Conservation (phyloP, 2,888 invertebrate species). For the Lacanobia oleracea region DNA sequence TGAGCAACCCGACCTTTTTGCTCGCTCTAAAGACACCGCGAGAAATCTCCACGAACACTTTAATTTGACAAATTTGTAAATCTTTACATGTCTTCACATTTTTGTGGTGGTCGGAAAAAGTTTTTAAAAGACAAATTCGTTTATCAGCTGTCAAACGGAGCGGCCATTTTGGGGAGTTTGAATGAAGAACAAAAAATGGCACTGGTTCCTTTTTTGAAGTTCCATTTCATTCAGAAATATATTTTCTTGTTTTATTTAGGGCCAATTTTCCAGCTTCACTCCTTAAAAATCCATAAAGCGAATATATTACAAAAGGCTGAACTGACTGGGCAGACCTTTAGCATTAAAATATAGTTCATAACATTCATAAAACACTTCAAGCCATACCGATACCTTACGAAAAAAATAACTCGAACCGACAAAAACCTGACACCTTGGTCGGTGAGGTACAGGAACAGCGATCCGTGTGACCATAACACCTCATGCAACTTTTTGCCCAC, state of each 20-base stretch:
- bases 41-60: slow-evolving; percentile 61
- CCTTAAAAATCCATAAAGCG: not conserved
- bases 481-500: slow-evolving; percentile 49
- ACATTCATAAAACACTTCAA: slow-evolving; percentile 7
- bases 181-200: not conserved
- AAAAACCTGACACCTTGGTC: slow-evolving; percentile 53
- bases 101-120: slow-evolving; percentile 13
- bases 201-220: slow-evolving; percentile 22
- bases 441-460: slow-evolving; percentile 47
- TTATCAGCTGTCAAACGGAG: slow-evolving; percentile 34
- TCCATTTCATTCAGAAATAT: slow-evolving; percentile 1
- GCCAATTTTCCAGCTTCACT: not conserved
- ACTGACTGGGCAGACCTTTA: not conserved
- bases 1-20: slow-evolving; percentile 51
- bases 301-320: not conserved
- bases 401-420: slow-evolving; percentile 36
- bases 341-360: slow-evolving; percentile 17
- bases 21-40: slow-evolving; percentile 49
- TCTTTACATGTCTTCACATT: slow-evolving; percentile 51
- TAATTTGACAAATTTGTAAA: slow-evolving; percentile 70
- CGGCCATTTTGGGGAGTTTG: slow-evolving; percentile 27
- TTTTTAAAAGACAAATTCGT: slow-evolving; percentile 20
- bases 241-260: not conserved
- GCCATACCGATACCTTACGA: slow-evolving; percentile 8
- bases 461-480: slow-evolving; percentile 59